These are phyloP conservation scores for Cyprinodon variegatus DNA, from an alignment of 2,113 vertebrate species.

Conservation along the genomic window DNA sequence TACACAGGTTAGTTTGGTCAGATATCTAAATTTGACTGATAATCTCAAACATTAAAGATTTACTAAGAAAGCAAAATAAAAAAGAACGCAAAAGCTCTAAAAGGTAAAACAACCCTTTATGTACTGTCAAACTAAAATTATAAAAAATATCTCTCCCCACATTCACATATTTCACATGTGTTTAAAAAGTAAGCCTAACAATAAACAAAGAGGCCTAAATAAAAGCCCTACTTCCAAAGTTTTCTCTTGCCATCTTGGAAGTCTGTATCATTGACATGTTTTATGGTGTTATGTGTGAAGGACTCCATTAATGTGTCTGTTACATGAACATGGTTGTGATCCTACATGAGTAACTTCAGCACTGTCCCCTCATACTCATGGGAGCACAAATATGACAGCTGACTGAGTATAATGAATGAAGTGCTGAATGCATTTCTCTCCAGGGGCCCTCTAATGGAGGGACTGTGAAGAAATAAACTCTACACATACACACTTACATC, in stretches of 20 bases:
- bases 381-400: conserved; percentile 57
- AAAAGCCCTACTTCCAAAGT: conserved; percentile 2
- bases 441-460: conserved; percentile 59
- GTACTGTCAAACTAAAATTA: background rate
- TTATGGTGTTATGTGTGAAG: conserved; percentile 40
- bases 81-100: background rate
- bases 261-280: conserved; percentile 45
- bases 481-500: conserved; percentile 10
- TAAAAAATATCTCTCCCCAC: background rate
- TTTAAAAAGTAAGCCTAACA: background rate
- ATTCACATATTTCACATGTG: background rate
- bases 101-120: background rate
- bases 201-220: background rate
- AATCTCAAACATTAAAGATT: background rate
- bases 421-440: conserved; percentile 70
- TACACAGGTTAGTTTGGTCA: background rate
- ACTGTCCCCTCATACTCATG: conserved; percentile 21
- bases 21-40: background rate
- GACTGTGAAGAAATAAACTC: conserved; percentile 51
- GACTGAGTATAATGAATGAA: conserved; percentile 66
- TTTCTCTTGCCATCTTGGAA: conserved; percentile 24
- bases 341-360: conserved; percentile 17
- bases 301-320: conserved; percentile 8
- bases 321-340: conserved; percentile 11
- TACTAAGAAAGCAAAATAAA: too few relatives aligned